Evolutionary conservation across 2,797 vertebrate genomes (phyloP).

Genomic region (Avahi laniger): DNA sequence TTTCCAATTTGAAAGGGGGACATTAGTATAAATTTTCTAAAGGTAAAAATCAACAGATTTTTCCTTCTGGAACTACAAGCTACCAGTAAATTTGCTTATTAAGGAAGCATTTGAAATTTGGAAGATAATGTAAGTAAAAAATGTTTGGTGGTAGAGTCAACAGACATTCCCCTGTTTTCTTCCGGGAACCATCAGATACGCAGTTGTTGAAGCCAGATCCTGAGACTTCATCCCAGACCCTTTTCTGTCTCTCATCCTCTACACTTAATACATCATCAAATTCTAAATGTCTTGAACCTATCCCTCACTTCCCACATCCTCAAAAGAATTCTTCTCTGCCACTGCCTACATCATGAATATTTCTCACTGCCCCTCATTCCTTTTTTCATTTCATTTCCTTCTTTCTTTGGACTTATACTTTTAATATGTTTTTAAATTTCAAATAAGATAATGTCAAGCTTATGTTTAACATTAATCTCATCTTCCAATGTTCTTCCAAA

Average conservation of each 20-base stretch:
- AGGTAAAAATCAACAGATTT: conserved; percentile 25
- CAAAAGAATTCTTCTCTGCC: background rate
- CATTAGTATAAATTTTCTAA: background rate
- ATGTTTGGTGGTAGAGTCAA: background rate
- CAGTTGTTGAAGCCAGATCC: background rate
- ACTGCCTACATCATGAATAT: background rate
- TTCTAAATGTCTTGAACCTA: background rate
- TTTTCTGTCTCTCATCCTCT: background rate
- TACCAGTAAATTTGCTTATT: background rate
- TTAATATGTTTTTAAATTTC: background rate
- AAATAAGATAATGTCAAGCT: background rate
- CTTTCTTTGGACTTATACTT: background rate
- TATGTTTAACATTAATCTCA: background rate
- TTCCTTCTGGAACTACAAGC: background rate
- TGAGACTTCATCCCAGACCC: background rate
- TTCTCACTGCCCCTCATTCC: background rate
- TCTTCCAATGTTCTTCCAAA: background rate
- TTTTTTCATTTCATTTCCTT: background rate
- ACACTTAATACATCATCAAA: background rate
- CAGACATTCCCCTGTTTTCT: background rate
- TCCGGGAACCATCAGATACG: background rate
- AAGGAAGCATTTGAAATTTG: background rate
- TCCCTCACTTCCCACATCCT: background rate
- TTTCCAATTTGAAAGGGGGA: background rate
- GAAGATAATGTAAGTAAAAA: background rate